Evolutionary conservation across 2,888 invertebrate genomes (phyloP), one percentile per base, ranked within the genome.

Genomic region (Xestoiulus laeticollis): DNA sequence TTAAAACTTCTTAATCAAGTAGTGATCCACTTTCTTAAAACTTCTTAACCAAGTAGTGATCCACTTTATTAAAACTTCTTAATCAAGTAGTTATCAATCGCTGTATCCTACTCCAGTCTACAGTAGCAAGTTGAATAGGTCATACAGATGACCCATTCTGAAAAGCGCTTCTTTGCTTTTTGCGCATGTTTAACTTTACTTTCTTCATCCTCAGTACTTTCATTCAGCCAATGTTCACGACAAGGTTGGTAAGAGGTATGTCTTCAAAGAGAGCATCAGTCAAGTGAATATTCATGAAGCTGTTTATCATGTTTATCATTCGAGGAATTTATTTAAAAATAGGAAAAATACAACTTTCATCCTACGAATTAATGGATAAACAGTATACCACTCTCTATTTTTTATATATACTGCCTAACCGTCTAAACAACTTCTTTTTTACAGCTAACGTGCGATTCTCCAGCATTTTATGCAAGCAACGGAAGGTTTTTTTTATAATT

Each of bases 131-230:
- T 78, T 30, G 78, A 26, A 14, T 16, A 78, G 30, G 12, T 78
- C 78, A 30, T 30, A 19, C 12, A 26, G 26, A 19, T 53, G 68
- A 26, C 26, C 10, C 16, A 0, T 30, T 30, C 5, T 78, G 30
- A 30, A 78, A 78, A 30, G 30, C 78, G 78, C 78, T 78, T 78
- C 6, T 30, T 78, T 78, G 59, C 59, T 30, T 30, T 30, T 30
- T 30, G 26, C 30, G 78, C 78, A 78, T 78, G 78, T 30, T 78
- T 30, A 78, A 78, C 30, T 30, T 32, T 78, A 1, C 78, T 30
- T 78, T 78, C 30, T 78, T 78, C 78, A 78, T 78, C 78, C 78
- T 30, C 30, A 78, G 78, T 30, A 78, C 78, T 78, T 78, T 78
- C 78, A 78, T 78, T 78, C 78, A 78, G 16, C 78, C 78, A 78